These are phyloP conservation scores for Zingel zingel DNA, from an alignment of 2,113 vertebrate species.

Conservation along the genomic window DNA sequence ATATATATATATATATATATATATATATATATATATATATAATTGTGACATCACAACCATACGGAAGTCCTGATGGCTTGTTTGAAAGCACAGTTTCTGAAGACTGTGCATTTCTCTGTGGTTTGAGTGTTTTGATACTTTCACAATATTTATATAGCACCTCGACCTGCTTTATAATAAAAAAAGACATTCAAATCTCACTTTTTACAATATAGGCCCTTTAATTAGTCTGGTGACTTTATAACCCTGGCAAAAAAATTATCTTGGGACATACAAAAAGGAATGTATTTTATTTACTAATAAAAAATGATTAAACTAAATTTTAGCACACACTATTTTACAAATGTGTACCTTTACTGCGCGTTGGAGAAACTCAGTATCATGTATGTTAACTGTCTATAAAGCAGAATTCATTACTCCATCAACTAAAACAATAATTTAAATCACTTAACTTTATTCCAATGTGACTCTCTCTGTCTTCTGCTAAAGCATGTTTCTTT, in stretches of 20 bases:
- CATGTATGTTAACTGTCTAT: not conserved
- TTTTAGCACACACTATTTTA: not conserved
- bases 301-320: not conserved
- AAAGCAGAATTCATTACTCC: conserved; percentile 2
- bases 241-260: not conserved
- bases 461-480: not conserved
- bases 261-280: not conserved
- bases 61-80: no score
- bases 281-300: no score
- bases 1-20: no score
- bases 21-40: no score
- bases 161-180: no score
- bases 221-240: not conserved
- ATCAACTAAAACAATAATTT: conserved; percentile 4
- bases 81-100: no score
- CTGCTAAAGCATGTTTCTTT: conserved; percentile 28
- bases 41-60: no score
- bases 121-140: no score
- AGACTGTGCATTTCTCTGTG: no score
- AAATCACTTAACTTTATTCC: not conserved
- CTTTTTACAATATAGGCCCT: no score
- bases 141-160: no score
- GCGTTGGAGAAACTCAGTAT: not conserved
- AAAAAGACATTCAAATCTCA: no score
- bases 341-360: not conserved